These are phyloP conservation scores for Aricia artaxerxes DNA, from an alignment of 2,888 invertebrate species.

Conservation along the genomic window DNA sequence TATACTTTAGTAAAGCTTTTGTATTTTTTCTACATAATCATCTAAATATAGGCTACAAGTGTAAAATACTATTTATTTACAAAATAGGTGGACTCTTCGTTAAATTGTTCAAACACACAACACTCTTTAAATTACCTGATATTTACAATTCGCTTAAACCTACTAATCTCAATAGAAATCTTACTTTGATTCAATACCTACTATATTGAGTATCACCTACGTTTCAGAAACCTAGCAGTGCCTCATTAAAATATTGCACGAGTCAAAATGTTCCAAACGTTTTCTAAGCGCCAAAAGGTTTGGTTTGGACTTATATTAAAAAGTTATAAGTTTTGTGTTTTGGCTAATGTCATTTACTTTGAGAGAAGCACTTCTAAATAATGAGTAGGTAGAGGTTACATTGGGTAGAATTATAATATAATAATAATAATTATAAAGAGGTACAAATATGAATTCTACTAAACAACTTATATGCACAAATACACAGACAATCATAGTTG, in stretches of 20 bases:
- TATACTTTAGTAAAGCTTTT: constrained; percentile 72
- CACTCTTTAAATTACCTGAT: constrained; percentile 50
- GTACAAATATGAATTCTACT: not conserved
- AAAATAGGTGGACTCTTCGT: constrained; percentile 80
- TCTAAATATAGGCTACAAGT: constrained; percentile 60
- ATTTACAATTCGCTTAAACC: constrained; percentile 35
- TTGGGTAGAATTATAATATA: not conserved
- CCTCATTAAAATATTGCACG: not conserved
- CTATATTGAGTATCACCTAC: not conserved
- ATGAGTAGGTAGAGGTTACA: not conserved
- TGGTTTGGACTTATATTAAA: not conserved
- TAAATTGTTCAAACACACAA: constrained; percentile 72
- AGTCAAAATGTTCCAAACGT: not conserved
- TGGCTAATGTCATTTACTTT: not conserved
- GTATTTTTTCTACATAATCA: constrained; percentile 53
- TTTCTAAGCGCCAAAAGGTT: not conserved
- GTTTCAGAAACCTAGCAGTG: not conserved
- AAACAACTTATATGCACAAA: constrained; percentile 10
- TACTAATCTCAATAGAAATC: constrained; percentile 28
- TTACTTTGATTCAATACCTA: constrained; percentile 17
- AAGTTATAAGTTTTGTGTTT: not conserved
- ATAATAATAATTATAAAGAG: not conserved
- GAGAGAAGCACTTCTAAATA: constrained; percentile 2
- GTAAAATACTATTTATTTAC: constrained; percentile 78
- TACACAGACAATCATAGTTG: constrained; percentile 7